These are phyloP conservation scores for Acrocephalus kingi DNA, from an alignment of 2,113 vertebrate species.

Conservation along the genomic window DNA sequence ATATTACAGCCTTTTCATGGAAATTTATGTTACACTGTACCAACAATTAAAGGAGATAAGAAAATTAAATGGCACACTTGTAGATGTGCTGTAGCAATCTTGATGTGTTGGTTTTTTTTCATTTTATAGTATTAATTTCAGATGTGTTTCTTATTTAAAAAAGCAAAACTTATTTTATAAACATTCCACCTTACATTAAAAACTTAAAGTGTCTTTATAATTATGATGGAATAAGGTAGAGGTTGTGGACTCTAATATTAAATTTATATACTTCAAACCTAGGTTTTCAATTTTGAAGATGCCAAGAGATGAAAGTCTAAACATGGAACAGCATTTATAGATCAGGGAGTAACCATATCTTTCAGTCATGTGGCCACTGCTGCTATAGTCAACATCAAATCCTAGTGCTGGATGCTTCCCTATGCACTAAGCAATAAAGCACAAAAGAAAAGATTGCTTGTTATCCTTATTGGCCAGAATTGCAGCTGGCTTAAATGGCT, in stretches of 20 bases:
- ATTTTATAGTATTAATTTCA: background rate
- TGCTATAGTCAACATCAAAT: conserved; percentile 37
- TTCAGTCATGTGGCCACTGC: conserved; percentile 15
- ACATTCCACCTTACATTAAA: background rate
- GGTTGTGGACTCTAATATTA: background rate
- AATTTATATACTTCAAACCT: background rate
- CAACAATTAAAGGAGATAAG: background rate
- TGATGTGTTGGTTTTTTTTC: background rate
- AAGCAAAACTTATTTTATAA: background rate
- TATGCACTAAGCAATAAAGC: background rate
- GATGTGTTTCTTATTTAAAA: background rate
- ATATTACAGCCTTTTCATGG: background rate
- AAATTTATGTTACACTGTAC: background rate
- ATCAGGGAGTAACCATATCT: background rate
- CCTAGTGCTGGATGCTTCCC: background rate
- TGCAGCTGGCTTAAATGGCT: background rate
- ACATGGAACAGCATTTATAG: background rate
- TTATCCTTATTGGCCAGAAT: background rate
- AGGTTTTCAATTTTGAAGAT: background rate
- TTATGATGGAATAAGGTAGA: background rate
- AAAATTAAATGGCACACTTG: background rate
- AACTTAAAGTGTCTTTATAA: background rate
- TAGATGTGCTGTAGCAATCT: background rate
- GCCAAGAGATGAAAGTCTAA: background rate
- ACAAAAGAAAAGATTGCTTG: background rate